phyloP scores from a whole-genome alignment of 2,888 invertebrate genomes.

The Apotomis turbidana region DNA sequence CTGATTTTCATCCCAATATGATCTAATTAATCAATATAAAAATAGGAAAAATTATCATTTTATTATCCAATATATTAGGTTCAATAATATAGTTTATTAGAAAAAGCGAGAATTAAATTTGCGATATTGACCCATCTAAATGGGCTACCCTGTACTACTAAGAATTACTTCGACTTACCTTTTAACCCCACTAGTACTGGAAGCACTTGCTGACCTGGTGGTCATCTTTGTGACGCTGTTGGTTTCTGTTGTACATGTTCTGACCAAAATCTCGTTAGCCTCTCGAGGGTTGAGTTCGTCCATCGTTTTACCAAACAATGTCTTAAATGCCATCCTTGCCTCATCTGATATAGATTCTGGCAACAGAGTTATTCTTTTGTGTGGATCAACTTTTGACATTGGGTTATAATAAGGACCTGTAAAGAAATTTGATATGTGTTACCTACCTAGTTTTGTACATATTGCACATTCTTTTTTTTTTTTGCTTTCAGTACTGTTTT shows the following conservation, averaged over 20 bases:
- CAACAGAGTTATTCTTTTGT: constrained; percentile 89
- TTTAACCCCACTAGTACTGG: constrained; percentile 66
- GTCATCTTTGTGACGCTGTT: constrained; percentile 72
- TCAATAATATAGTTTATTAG: too few species aligned
- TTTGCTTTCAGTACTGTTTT: too few species aligned
- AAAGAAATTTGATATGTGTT: constrained; percentile 41
- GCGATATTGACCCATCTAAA: too few species aligned
- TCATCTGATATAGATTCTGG: constrained; percentile 88
- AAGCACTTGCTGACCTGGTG: constrained; percentile 69
- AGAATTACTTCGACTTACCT: constrained; percentile 54
- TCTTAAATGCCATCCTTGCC: constrained; percentile 85
- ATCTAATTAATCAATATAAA: too few species aligned
- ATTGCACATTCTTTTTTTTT: too few species aligned
- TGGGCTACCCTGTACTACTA: not conserved
- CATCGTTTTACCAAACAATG: constrained; percentile 85
- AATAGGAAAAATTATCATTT: too few species aligned
- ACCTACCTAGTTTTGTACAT: too few species aligned
- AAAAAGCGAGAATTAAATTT: not conserved
- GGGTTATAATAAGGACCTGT: constrained; percentile 85
- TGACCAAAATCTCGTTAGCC: constrained; percentile 92
- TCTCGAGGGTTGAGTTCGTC: constrained; percentile 89
- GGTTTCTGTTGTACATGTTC: constrained; percentile 87
- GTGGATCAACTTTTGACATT: constrained; percentile 85
- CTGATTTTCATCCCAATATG: too few species aligned
- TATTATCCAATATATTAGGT: too few species aligned